These are phyloP conservation scores for Eurosta solidaginis DNA, from an alignment of 1,140 invertebrate species.

Conservation along the genomic window DNA sequence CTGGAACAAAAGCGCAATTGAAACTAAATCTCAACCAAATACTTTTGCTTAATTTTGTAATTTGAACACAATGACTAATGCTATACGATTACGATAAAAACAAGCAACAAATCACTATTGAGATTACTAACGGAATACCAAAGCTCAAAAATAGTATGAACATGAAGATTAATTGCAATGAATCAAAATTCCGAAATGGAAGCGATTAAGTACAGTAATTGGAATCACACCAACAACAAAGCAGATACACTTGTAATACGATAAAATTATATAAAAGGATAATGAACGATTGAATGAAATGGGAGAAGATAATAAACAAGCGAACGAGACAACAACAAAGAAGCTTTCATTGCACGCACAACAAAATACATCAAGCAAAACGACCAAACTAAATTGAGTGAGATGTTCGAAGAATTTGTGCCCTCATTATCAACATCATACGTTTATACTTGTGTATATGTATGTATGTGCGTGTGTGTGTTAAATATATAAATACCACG, in stretches of 20 bases:
- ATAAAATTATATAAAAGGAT: background rate
- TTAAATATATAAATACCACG: background rate
- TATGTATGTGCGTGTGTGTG: too few relatives aligned
- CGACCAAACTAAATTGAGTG: background rate
- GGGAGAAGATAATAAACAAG: background rate
- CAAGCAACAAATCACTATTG: background rate
- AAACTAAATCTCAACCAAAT: background rate
- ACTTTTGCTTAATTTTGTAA: background rate
- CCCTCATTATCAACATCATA: too few relatives aligned
- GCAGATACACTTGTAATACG: background rate
- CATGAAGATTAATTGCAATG: constrained; percentile 6
- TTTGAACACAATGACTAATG: background rate
- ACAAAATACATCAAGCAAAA: background rate
- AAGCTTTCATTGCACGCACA: background rate
- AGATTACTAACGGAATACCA: background rate
- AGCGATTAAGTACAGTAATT: constrained; percentile 14
- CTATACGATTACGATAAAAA: background rate
- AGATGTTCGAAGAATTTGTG: too few relatives aligned
- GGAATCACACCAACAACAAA: background rate
- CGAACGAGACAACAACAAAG: background rate
- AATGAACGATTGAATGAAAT: background rate
- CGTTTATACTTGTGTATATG: too few relatives aligned
- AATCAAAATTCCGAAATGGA: background rate
- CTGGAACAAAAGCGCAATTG: background rate
- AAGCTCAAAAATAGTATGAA: background rate